Percentiles rank a stretch among this genome's conserved stretches.
Conservation (phyloP, 2,113 vertebrate genomes). For the Nymphicus hollandicus region DNA sequence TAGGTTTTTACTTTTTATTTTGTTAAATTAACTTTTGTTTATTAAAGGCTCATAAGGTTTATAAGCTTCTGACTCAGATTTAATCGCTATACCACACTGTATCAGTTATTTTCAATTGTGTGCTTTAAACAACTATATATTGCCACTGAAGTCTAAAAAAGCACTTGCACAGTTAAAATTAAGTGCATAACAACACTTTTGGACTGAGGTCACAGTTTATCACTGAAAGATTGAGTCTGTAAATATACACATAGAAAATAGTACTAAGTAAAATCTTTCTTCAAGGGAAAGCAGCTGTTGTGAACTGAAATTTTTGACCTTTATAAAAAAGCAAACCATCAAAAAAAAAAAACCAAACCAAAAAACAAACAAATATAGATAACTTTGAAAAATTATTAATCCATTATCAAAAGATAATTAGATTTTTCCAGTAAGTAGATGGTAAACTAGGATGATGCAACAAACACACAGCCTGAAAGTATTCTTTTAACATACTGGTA, state of each 20-base stretch:
- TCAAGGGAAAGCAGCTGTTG: not conserved
- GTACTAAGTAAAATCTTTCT: not conserved
- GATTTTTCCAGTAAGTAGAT: not conserved
- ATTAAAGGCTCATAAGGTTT: not conserved
- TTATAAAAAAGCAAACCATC: not conserved
- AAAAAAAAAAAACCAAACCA: not conserved
- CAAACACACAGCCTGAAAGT: not conserved
- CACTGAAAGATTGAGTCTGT: not conserved
- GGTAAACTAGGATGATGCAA: not conserved
- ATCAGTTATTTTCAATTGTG: not conserved
- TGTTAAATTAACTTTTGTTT: not conserved
- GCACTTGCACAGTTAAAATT: not conserved
- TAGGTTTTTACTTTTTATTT: accelerated
- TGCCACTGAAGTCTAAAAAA: not conserved
- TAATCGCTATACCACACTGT: not conserved
- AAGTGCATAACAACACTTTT: not conserved
- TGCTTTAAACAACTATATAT: not conserved
- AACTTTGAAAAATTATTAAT: not conserved
- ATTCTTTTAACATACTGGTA: not conserved
- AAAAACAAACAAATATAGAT: not conserved
- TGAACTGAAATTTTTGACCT: not conserved
- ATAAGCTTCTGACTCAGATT: not conserved
- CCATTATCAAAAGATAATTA: not conserved
- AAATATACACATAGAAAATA: not conserved
- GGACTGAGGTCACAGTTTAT: not conserved